Evolutionary conservation across 2,113 vertebrate genomes (phyloP).

Genomic region (Psephotus haematonotus): DNA sequence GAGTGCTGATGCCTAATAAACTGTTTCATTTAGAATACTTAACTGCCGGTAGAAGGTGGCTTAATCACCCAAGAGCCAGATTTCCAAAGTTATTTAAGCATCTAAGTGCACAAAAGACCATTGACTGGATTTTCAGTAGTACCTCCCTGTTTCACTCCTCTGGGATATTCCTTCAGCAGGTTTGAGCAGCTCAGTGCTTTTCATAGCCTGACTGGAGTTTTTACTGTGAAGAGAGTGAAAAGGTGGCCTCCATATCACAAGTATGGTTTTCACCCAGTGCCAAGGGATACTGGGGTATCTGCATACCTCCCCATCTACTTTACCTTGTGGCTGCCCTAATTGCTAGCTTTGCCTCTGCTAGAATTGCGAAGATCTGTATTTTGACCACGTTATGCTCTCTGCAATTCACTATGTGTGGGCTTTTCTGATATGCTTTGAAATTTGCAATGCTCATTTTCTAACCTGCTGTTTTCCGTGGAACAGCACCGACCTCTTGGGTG

Average conservation of each 20-base stretch:
- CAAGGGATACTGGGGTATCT: background rate
- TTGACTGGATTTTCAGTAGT: background rate
- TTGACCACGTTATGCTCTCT: background rate
- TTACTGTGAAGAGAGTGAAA: background rate
- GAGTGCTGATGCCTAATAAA: slow-evolving; percentile 23
- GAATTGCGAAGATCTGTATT: background rate
- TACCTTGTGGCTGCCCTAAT: background rate
- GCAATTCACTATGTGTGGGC: background rate
- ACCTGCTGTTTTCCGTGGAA: background rate
- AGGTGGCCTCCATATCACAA: background rate
- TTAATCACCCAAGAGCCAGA: slow-evolving; percentile 20
- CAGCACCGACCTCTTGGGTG: background rate
- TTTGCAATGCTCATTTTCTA: background rate
- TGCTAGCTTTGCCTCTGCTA: background rate
- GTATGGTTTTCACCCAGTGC: background rate
- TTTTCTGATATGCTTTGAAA: background rate
- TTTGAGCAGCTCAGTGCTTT: slow-evolving; percentile 6
- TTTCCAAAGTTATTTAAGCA: slow-evolving; percentile 13
- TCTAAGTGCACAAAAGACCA: slow-evolving; percentile 38
- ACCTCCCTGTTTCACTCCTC: background rate
- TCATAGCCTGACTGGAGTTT: background rate
- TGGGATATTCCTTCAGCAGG: background rate
- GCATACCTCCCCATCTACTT: background rate
- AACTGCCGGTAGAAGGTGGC: slow-evolving; percentile 4
- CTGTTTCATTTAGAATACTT: slow-evolving; percentile 34